Base-by-base conservation (phyloP, 2,797 vertebrate species). In the Smutsia temminckii region DNA sequence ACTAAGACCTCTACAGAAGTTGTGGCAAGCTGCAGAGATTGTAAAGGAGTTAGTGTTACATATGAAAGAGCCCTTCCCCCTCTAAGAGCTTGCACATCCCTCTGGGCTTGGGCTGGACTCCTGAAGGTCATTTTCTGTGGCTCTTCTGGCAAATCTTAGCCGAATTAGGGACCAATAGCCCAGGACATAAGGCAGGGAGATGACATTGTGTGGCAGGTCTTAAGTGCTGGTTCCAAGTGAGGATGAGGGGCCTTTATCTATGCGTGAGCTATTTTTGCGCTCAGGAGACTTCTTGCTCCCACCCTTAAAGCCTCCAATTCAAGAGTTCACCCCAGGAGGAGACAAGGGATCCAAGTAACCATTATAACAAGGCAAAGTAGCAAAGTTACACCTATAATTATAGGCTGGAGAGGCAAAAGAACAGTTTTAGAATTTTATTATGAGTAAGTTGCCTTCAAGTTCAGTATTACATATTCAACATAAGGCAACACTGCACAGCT, bases 371-470 rank as follows among this genome's bases (percentile, higher is more conserved):
- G 2, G 29, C 27, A 87, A 13, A 72, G 69, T 51, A 61, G 51
- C 53, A 84, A 49, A 25, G 46, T 46, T 10, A 46, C 46, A 46
- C 18, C 77, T 40, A 49, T 29, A 84, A 74, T 46, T 61, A 80
- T 23, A 78, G 12, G 75, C 80, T 23, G 6, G 21, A 68, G 80
- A 91, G 4, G 68, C 77, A 34, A 63, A 32, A 6, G 27, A 53
- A 14, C 0, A 8, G 78, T 94, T 96, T 55, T 85, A 90, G 85
- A 40, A 46, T 96, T 97, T 98, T 97, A 98, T 97, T 97, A 95
- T 27, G 74, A 96, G 93, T 72, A 92, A 86, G 81, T 85, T 96
- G 92, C 94, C 97, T 93, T 83, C 89, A 95, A 97, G 93, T 96
- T 97, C 89, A 92, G 85, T 77, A 74, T 49, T 91, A 66, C 92